These are phyloP conservation scores for Pseudonaja textilis DNA, from an alignment of 2,113 vertebrate genomes.

Conservation along the genomic window DNA sequence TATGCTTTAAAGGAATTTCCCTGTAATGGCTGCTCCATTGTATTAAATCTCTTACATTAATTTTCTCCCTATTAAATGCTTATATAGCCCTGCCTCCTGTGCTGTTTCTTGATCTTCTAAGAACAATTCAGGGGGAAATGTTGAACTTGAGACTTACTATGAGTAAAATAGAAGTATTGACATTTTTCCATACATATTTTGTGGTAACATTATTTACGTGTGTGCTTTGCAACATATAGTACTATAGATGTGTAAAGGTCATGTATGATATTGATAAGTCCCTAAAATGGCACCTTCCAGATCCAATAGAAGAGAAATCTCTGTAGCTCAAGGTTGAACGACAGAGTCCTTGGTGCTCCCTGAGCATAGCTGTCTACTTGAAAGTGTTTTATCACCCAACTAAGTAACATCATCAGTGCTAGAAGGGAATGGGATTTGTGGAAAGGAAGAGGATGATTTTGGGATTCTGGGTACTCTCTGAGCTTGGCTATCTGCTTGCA, in stretches of 20 bases:
- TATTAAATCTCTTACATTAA: conserved; percentile 37
- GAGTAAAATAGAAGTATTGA: conserved; percentile 17
- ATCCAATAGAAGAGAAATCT: neutral
- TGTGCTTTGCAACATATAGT: neutral
- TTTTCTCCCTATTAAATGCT: conserved; percentile 26
- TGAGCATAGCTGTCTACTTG: neutral
- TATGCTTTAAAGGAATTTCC: conserved; percentile 26
- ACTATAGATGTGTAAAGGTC: neutral
- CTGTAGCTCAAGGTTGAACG: neutral
- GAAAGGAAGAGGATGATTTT: no score
- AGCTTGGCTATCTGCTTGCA: neutral
- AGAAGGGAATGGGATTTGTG: neutral
- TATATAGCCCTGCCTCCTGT: neutral
- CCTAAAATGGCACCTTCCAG: neutral
- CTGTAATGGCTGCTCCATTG: conserved; percentile 9
- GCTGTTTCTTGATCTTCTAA: conserved; percentile 22
- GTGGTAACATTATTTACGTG: neutral
- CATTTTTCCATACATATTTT: conserved; percentile 3
- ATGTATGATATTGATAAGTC: neutral
- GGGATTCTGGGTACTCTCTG: neutral
- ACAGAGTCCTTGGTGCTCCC: neutral
- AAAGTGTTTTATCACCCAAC: neutral
- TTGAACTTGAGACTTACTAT: conserved; percentile 8
- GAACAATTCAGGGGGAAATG: conserved; percentile 19
- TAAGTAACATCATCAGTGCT: neutral